Base-by-base conservation (phyloP, 2,888 invertebrate genomes). In the Chrysotoxum bicinctum region DNA sequence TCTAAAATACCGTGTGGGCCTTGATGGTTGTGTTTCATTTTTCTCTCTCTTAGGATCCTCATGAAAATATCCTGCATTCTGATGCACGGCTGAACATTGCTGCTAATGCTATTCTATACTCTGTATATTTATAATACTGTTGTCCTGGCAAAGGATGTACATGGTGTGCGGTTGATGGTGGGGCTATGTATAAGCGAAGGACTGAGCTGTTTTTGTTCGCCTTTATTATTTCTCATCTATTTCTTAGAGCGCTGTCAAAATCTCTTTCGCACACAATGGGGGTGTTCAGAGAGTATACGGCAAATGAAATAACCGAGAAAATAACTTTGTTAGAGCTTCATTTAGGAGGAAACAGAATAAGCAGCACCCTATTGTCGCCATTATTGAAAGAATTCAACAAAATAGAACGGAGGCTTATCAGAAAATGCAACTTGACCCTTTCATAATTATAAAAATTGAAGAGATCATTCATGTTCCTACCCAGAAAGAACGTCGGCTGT, bases 141-240 rank as follows among this genome's bases (percentile, higher is more conserved):
- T 70, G 37, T 84, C 66, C 70, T 76, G 68, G 80, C 56, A 80
- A 80, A 45, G 64, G 64, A 43, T 43, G 40, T 43, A 21, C 43
- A 30, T 64, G 19, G 64, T 32, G 30, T 40, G 37, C 8, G 79
- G 83, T 75, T 80, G 69, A 75, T 26, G 69, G 45, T 64, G 66
- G 72, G 8, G 16, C 16, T 26, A 30, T 26, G 35, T 19, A 32
- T 60, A 70, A 75, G 69, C 56, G 56, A 64, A 70, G 82, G 45
- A 64, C 54, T 69, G 78, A 62, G 54, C 68, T 60, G 64, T 72
- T 68, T 85, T 76, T 85, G 76, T 73, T 81, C 73, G 80, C 62
- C 68, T 81, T 85, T 85, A 81, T 77, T 85, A 81, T 81, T 81
- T 76, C 76, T 81, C 85, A 85, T 85, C 85, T 76, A 81, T 85